Conservation (phyloP, 2,113 vertebrate genomes). For the Saimiri boliviensis region DNA sequence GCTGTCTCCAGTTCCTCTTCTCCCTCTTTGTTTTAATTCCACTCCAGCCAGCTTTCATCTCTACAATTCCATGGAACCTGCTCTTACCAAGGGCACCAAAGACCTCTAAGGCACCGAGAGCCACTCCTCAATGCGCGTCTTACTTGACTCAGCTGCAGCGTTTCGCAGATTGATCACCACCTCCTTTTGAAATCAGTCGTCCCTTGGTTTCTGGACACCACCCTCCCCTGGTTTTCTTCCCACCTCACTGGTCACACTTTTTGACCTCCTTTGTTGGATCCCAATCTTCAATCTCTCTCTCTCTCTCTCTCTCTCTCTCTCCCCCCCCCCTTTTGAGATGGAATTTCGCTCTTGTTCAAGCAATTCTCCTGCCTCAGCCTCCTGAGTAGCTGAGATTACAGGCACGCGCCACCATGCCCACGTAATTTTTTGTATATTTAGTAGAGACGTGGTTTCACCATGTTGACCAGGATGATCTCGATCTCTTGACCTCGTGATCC, state of each 20-base stretch:
- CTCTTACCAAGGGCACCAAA: not conserved
- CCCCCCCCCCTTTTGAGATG: no score
- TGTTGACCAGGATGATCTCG: no score
- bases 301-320: no score
- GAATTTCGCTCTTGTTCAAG: no score
- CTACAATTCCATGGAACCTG: not conserved
- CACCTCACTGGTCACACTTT: fast-evolving
- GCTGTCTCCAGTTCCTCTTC: not conserved
- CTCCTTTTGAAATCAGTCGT: not conserved
- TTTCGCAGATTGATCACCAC: fast-evolving
- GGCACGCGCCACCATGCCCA: no score
- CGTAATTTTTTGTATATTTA: no score
- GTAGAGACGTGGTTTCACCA: no score
- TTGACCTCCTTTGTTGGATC: not conserved
- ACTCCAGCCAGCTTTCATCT: not conserved
- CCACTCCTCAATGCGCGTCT: not conserved
- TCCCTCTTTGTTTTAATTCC: not conserved
- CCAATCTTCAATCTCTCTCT: not conserved
- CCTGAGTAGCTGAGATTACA: no score
- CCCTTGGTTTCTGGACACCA: not conserved
- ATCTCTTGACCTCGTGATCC: no score
- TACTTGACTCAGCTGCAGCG: fast-evolving
- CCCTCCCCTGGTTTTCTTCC: not conserved
- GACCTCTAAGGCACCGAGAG: not conserved
- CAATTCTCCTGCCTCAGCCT: no score